A percentile compares a stretch with the other conserved stretches of the same genome.
Conservation (phyloP, 2,888 invertebrate species). For the Agrypnus murinus region DNA sequence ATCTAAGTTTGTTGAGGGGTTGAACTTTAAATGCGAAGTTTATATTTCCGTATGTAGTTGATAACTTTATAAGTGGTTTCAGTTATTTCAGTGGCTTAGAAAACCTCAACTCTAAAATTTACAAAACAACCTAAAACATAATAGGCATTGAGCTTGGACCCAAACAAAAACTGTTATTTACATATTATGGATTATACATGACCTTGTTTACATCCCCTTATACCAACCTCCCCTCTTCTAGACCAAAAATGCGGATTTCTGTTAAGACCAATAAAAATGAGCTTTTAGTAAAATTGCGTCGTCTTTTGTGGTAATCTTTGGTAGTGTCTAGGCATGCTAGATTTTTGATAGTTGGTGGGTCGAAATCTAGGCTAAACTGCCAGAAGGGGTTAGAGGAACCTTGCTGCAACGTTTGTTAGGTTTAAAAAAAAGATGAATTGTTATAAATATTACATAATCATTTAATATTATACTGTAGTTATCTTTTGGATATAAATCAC, state of each 20-base stretch:
- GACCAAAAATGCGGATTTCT: neutral
- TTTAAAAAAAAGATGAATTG: neutral
- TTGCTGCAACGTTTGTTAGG: neutral
- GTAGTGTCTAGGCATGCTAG: no score
- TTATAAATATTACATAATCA: constrained; percentile 14
- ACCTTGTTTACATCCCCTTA: constrained; percentile 4
- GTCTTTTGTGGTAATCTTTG: no score
- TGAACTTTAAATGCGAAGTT: constrained; percentile 28
- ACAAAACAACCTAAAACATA: no score
- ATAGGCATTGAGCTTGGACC: neutral
- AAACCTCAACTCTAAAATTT: no score
- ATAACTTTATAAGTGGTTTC: constrained; percentile 11
- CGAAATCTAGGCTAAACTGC: no score
- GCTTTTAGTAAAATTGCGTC: constrained; percentile 1
- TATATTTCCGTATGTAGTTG: constrained; percentile 21
- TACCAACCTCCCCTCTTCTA: no score
- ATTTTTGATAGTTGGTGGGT: no score
- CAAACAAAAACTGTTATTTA: neutral
- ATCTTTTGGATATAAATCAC: constrained; percentile 26
- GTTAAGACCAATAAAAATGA: neutral
- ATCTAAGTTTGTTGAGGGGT: constrained; percentile 11
- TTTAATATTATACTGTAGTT: neutral
- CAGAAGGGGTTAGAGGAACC: neutral
- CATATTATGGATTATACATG: neutral
- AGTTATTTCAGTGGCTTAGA: constrained; percentile 3